Evolutionary conservation across 2,797 vertebrate genomes (phyloP), one percentile per base, ranked within the genome.

Genomic region (Rhadinocentrus ornatus): DNA sequence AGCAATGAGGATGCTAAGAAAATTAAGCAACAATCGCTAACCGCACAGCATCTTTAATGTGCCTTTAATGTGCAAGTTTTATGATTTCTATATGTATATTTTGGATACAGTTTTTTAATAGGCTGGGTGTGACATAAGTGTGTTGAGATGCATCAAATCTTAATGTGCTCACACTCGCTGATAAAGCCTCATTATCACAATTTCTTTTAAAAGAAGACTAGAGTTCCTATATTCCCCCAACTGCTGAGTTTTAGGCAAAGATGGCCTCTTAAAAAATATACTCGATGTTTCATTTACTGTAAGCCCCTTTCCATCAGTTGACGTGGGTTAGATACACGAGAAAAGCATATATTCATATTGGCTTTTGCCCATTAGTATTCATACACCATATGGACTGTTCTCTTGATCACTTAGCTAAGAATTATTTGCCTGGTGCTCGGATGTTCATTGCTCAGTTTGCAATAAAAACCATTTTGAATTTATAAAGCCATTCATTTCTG

Each of bases 161-260:
- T 90, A 90, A 93, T 89, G 83, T 62, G 59, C 69, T 64, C 78
- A 39, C 66, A 76, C 83, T 89, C 64, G 77, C 80, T 85, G 81
- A 78, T 75, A 66, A 85, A 87, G 81, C 86, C 91, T 94, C 91
- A 91, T 94, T 94, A 93, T 89, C 85, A 81, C 87, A 91, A 87
- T 93, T 90, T 91, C 81, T 88, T 92, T 83, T 69, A 71, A 82
- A 80, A 73, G 77, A 79, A 81, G 84, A 89, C 89, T 84, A 66
- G 75, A 83, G 61, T 85, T 79, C 75, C 86, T 87, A 88, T 67
- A 87, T 78, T 87, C 86, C 85, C 78, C 81, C 80, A 90, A 92
- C 83, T 90, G 91, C 92, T 93, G 91, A 91, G 86, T 87, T 86
- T 76, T 70, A 88, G 84, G 83, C 80, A 77, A 83, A 85, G 73